Percentiles rank a stretch among this genome's conserved stretches.
Evolutionary conservation across 2,113 vertebrate genomes (phyloP).

Genomic region (Physeter macrocephalus): DNA sequence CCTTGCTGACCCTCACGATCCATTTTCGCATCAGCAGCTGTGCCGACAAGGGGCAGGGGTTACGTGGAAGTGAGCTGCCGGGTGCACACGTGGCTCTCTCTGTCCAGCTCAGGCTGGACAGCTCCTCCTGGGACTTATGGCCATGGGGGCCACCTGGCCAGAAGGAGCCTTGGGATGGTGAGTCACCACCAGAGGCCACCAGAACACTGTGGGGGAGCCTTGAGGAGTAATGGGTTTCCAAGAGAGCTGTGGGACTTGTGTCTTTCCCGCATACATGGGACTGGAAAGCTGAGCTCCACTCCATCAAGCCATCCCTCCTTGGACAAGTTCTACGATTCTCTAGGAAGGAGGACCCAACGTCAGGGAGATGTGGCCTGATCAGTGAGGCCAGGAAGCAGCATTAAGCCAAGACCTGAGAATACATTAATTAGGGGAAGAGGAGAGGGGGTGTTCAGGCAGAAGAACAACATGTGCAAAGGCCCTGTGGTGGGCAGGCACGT

Average conservation of each 20-base stretch:
- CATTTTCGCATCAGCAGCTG: not conserved
- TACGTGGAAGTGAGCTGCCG: not conserved
- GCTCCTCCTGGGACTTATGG: not conserved
- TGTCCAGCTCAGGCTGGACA: not conserved
- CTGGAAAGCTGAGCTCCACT: too few species aligned
- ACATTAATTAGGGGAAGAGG: not conserved
- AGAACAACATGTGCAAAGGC: not conserved
- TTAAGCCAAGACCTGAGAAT: not conserved
- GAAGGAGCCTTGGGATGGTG: not conserved
- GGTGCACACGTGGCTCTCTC: not conserved
- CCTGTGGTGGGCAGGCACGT: not conserved
- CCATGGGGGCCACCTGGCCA: not conserved
- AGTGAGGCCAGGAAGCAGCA: not conserved
- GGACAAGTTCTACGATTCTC: not conserved
- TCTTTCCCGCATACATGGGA: not conserved
- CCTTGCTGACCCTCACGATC: not conserved
- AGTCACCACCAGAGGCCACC: not conserved
- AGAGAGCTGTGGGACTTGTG: not conserved
- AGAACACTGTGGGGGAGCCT: not conserved
- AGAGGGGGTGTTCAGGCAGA: not conserved
- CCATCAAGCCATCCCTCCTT: not conserved
- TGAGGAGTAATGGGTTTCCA: not conserved
- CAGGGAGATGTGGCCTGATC: not conserved
- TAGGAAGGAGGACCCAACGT: not conserved
- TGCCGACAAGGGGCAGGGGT: rapidly evolving